These are phyloP conservation scores for Xenopus borealis DNA, from an alignment of 2,113 vertebrate species.

Conservation along the genomic window DNA sequence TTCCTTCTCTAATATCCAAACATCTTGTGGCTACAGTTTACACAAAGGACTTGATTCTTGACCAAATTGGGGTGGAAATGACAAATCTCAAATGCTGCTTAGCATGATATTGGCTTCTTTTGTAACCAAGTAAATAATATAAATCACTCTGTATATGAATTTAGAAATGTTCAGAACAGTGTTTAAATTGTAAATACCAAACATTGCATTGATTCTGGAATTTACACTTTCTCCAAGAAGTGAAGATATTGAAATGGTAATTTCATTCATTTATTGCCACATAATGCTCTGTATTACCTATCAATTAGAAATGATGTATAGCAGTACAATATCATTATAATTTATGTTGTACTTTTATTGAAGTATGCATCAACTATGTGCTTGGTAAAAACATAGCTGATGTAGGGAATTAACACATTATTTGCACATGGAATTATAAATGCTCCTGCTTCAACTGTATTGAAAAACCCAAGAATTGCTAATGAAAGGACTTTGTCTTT, in stretches of 20 bases:
- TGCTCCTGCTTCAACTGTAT: too few relatives aligned
- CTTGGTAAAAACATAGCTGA: too few relatives aligned
- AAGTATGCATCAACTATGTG: too few relatives aligned
- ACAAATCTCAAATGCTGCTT: conserved; percentile 65
- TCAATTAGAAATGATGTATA: too few relatives aligned
- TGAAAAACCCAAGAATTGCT: too few relatives aligned
- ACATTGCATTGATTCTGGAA: background rate
- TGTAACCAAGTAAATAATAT: conserved; percentile 35
- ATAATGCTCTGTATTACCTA: too few relatives aligned
- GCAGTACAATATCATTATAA: too few relatives aligned
- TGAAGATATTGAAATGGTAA: background rate
- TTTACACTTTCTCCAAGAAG: background rate
- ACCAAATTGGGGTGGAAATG: conserved; percentile 68
- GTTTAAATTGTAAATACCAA: conserved; percentile 17
- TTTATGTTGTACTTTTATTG: too few relatives aligned
- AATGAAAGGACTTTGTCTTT: too few relatives aligned
- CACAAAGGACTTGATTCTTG: conserved; percentile 65
- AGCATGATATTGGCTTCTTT: conserved; percentile 56
- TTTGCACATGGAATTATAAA: too few relatives aligned
- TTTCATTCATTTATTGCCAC: background rate
- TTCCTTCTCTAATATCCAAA: conserved; percentile 56
- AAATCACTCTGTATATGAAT: conserved; percentile 53
- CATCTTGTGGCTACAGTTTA: conserved; percentile 60
- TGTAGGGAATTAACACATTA: too few relatives aligned
- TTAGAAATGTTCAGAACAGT: conserved; percentile 32